These are phyloP conservation scores for Palythoa grandiflora DNA, from an alignment of 92 coral and sea anemone genomes.

Conservation along the genomic window DNA sequence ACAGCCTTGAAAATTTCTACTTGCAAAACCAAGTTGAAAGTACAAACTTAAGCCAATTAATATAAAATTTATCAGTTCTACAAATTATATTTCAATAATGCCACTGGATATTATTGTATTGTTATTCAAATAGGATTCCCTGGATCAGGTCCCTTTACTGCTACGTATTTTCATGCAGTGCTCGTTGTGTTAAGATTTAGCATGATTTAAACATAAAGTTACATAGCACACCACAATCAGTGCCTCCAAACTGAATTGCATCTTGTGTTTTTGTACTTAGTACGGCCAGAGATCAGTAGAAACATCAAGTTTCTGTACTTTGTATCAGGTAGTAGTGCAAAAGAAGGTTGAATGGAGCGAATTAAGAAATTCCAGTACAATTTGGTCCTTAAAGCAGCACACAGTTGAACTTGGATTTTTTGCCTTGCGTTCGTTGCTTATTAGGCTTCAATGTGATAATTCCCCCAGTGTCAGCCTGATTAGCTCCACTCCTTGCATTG, in stretches of 20 bases:
- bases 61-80: neutral
- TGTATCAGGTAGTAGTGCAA: neutral
- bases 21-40: too few species aligned
- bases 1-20: too few species aligned
- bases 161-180: neutral
- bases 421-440: constrained; percentile 96
- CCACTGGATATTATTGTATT: too few species aligned
- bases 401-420: constrained; percentile 80
- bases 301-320: neutral
- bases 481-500: constrained; percentile 71
- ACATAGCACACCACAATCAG: neutral
- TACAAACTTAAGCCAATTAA: neutral
- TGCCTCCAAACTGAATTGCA: neutral
- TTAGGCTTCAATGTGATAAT: constrained; percentile 95
- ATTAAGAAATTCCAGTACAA: neutral
- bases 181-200: neutral
- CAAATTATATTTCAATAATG: neutral
- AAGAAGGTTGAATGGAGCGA: neutral
- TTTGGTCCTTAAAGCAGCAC: constrained; percentile 61
- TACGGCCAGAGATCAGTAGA: neutral
- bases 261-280: neutral
- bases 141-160: neutral
- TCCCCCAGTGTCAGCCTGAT: constrained; percentile 81
- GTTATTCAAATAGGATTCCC: neutral
- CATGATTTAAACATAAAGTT: neutral